Base-by-base conservation (phyloP, 1,140 invertebrate genomes). In the Scaptodrosophila lebanonensis region DNA sequence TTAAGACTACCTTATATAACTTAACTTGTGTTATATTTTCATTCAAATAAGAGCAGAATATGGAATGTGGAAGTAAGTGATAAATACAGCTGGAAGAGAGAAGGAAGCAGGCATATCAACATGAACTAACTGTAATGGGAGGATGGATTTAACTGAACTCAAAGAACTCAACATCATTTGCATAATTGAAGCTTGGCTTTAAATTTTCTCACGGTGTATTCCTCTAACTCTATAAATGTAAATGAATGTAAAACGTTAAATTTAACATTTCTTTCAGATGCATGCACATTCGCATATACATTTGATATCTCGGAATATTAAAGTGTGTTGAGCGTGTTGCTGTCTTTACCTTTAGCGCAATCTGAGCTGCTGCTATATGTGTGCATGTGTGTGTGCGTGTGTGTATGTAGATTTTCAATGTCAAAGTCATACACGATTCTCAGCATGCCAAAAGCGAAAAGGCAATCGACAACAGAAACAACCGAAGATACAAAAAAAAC, bases 391-490 rank as follows among this genome's bases (percentile, higher is more conserved):
- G n/a, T n/a, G n/a, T n/a, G n/a, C n/a, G n/a, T n/a, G n/a, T n/a
- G n/a, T 61, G 42, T 51, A 66, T 43, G 29, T 48, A 63, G 50
- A 53, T 71, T 79, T 70, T 75, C 75, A 73, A 82, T 79, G 75
- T 82, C 75, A 82, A 75, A 70, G 60, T 82, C 69, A 82, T 69
- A 57, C 75, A 75, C 75, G 69, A 79, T 66, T 79, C 65, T 39
- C 65, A 54, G 54, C 73, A 77, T 79, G 72, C 66, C 67, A 66
- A 77, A 57, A 62, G 52, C 63, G 63, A 77, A 67, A 64, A 51
- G 64, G 38, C 59, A 44, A 60, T 50, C 33, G 38, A 29, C 42
- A 25, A 20, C 56, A 44, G 52, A 38, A 49, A 40, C 17, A 43
- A 22, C 61, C 22, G 66, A 7, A 49, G 25, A 38, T 15, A 17